Base-by-base conservation (phyloP, 2,113 vertebrate species). In the Poecilia latipinna region DNA sequence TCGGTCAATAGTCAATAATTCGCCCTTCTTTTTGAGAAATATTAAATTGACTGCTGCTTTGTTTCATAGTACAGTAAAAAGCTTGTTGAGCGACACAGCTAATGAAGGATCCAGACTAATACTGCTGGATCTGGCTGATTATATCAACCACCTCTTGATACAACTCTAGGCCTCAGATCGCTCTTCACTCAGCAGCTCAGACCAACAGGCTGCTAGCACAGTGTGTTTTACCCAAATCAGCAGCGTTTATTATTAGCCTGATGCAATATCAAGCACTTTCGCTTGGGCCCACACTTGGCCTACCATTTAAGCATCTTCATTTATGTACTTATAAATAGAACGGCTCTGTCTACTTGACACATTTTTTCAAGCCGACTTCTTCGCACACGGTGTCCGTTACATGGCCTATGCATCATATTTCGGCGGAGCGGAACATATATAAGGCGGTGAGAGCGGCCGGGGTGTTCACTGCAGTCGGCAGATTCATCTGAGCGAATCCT, bases 251-350 rank as follows among this genome's bases (percentile, higher is more conserved):
- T 90, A 93, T 94, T 95, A 95, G 94, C 93, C 78, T 63, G 72
- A 79, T 87, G 84, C 86, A 93, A 94, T 94, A 94, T 94, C 93
- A 94, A 94, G 90, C 90, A 91, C 94, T 94, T 95, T 92, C 90
- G 85, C 91, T 88, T 84, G 75, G 86, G 73, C 73, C 85, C 82
- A 91, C 91, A 87, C 89, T 89, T 85, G 79, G 89, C 85, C 89
- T 93, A 92, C 95, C 93, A 94, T 95, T 95, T 93, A 94, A 92
- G 94, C 94, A 93, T 94, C 94, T 94, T 95, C 93, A 93, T 95
- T 95, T 95, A 94, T 95, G 94, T 83, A 88, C 80, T 80, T 93
- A 95, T 91, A 94, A 94, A 95, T 95, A 95, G 94, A 94, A 87
- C 90, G 44, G 91, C 91, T 83, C 93, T 95, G 94, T 93, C 94